Percentiles rank a stretch among this genome's conserved stretches.
Conservation (phyloP, 2,113 vertebrate genomes). For the Dipodomys stephensi region DNA sequence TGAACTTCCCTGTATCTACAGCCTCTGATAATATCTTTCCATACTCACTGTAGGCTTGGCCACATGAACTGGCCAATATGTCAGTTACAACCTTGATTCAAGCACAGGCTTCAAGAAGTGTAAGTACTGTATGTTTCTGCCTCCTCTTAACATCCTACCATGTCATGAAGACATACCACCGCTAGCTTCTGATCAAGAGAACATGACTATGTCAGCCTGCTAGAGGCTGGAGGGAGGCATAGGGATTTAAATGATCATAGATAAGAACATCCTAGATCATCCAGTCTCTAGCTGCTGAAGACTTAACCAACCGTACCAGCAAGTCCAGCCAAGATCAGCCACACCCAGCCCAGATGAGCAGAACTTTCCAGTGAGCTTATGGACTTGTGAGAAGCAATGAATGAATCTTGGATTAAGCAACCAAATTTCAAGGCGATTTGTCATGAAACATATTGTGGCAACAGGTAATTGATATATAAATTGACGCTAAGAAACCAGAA, state of each 20-base stretch:
- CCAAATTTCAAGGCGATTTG: neutral
- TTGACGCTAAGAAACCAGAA: neutral
- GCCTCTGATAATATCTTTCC: neutral
- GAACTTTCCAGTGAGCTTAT: neutral
- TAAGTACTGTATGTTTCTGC: neutral
- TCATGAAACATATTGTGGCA: neutral
- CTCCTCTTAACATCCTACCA: neutral
- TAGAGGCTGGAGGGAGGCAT: neutral
- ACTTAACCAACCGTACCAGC: neutral
- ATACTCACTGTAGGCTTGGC: neutral
- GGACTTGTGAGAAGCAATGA: neutral
- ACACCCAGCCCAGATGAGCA: neutral
- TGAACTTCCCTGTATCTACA: neutral
- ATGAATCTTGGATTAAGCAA: constrained; percentile 18
- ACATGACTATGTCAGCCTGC: neutral
- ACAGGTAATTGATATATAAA: neutral
- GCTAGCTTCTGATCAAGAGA: neutral
- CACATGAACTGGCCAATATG: neutral
- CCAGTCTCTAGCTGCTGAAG: neutral
- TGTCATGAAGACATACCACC: neutral
- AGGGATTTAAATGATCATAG: neutral
- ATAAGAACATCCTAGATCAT: neutral
- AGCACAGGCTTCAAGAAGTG: neutral
- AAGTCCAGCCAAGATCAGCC: neutral
- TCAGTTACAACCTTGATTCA: neutral